phyloP scores from a whole-genome alignment of 2,113 vertebrate species.

The Otolemur garnettii region DNA sequence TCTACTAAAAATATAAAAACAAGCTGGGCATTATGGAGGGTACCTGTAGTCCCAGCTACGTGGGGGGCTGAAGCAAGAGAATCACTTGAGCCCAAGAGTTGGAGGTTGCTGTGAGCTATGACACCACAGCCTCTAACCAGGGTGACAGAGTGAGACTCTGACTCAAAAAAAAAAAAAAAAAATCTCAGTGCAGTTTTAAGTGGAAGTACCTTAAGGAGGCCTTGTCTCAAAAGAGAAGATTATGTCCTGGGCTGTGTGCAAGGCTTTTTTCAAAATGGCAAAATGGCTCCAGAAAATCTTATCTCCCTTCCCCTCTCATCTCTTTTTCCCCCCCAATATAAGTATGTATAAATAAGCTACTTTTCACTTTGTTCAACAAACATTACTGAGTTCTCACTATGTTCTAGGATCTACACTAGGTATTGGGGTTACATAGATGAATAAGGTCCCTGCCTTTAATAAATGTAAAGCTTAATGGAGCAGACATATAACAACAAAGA shows the following conservation, averaged over 20 bases:
- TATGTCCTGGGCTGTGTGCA: not conserved
- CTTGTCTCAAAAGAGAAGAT: not conserved
- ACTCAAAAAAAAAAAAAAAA: not conserved
- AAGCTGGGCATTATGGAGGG: too few relatives aligned
- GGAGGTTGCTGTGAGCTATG: too few relatives aligned
- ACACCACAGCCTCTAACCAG: too few relatives aligned
- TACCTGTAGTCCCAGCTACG: too few relatives aligned
- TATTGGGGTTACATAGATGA: not conserved
- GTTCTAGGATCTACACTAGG: not conserved
- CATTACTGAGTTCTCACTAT: not conserved
- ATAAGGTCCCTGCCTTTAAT: not conserved
- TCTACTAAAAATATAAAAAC: too few relatives aligned
- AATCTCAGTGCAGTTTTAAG: not conserved
- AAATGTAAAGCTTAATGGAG: not conserved
- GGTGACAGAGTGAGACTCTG: too few relatives aligned
- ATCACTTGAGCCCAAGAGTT: too few relatives aligned
- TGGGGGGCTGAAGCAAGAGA: too few relatives aligned
- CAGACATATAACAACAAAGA: not conserved
- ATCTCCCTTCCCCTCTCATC: not conserved
- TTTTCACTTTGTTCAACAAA: not conserved
- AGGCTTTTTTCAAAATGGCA: not conserved
- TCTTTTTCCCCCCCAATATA: not conserved
- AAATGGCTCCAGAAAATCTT: not conserved
- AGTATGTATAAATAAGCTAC: not conserved
- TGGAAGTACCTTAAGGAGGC: not conserved